Base-by-base conservation (phyloP, 2,797 vertebrate species). In the Parauchenoglanis punctatus region DNA sequence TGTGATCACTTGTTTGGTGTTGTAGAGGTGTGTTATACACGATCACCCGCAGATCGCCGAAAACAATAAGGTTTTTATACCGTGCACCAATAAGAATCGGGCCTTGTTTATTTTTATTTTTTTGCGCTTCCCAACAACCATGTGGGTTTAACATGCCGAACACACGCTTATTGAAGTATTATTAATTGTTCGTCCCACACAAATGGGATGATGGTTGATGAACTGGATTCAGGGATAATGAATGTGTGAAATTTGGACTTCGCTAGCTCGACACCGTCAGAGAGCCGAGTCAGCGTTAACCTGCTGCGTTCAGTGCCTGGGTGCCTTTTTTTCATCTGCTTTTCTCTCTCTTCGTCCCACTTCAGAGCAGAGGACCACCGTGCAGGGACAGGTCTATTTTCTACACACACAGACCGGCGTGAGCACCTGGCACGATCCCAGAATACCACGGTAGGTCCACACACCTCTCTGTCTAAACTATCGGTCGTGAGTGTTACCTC, bases 321-420 rank as follows among this genome's bases (percentile, higher is more conserved):
- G 12, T 67, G 5, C 44, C 75, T 46, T 49, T 17, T 86, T 68
- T 68, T 31, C 2, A 23, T 40, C 72, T n/a, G 12, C 54, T 68
- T 20, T 86, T 10, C 85, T 89, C 17, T 84, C 28, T 88, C 7
- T 85, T 54, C 31, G 15, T 7, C 59, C 56, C 49, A 49, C 59
- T 90, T 91, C 94, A 99, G 98, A 99, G 90, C 98, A 99, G 92
- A 96, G 98, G 92, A 99, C 98, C 82, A 99, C 98, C 1, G 97
- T 99, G 85, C 98, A 99, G 93, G 98, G 98, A 44, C 98, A 99
- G 90, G 98, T 99, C 91, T 99, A 99, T 93, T 99, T 99, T 93
- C 95, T 99, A 90, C 98, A 99, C 95, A 99, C 98, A 3, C 98
- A 99, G 95, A 99, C 98, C 0, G 98, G 98, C 54, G 98, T 99